These are phyloP conservation scores for Notamacropus eugenii DNA, from an alignment of 2,797 vertebrate species.

Conservation along the genomic window DNA sequence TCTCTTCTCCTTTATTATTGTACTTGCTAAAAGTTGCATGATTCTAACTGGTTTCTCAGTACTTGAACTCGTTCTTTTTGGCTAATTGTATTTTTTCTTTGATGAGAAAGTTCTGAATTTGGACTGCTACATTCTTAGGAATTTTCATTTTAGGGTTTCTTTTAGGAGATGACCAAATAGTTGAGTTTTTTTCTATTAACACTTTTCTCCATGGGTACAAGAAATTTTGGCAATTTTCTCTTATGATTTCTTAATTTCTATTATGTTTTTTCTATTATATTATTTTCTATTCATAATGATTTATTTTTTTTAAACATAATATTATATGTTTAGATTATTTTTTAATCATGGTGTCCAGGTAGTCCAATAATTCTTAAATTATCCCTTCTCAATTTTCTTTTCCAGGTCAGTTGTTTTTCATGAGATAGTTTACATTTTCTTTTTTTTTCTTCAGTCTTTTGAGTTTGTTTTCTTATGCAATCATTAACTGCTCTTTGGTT, in stretches of 20 bases:
- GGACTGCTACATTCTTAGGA: not conserved
- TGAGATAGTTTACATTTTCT: not conserved
- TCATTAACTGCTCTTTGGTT: not conserved
- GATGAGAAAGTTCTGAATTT: not conserved
- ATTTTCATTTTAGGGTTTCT: not conserved
- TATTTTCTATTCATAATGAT: no score
- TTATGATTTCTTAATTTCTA: not conserved
- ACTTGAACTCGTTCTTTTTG: not conserved
- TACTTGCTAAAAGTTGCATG: not conserved
- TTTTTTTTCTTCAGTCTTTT: not conserved
- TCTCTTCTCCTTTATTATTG: not conserved
- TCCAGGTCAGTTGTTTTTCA: not conserved
- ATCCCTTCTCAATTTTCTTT: not conserved
- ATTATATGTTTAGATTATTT: not conserved
- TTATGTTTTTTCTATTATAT: no score
- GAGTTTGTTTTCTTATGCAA: not conserved
- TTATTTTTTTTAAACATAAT: no score
- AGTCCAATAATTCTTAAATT: not conserved
- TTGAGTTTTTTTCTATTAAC: not conserved
- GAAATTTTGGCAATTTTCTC: not conserved
- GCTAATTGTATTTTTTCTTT: not conserved
- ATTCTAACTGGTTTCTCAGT: not conserved
- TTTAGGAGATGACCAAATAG: not conserved
- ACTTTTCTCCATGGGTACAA: not conserved
- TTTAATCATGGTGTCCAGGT: not conserved